Evolutionary conservation across 2,113 vertebrate genomes (phyloP), one percentile per base, ranked within the genome.

Genomic region (Synodontis membranacea): DNA sequence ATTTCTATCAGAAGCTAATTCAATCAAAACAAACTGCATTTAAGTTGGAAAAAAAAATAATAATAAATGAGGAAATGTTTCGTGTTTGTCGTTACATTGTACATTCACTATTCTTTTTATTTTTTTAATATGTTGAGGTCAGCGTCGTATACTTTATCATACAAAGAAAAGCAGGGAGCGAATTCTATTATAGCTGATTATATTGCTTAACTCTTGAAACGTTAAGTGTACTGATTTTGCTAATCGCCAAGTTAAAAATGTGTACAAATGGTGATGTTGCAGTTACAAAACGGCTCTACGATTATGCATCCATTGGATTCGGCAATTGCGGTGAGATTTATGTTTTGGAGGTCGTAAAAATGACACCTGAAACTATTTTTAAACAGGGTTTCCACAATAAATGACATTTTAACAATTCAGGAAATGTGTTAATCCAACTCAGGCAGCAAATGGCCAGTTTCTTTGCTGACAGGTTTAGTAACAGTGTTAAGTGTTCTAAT

Each of bases 1-100:
- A 96, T 96, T 93, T 82, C 90, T 95, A 96, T 96, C 96, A 90
- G 88, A 91, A 91, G 52, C 60, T 95, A 96, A 96, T 95, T 94
- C 95, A 96, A 96, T 96, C 94, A 92, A 93, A 91, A 94, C 86
- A 85, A 87, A 86, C 89, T 94, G 93, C 94, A 93, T 88, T 91
- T 84, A 88, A 87, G 85, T 60, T 64, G 60, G 9, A 37, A 78
- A 62, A 34, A 83, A 70, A 34, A 44, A 44, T 25, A 64, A 54
- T n/a, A n/a, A n/a, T n/a, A 62, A 39, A 60, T 31, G 52, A 34
- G 74, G 68, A 75, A 92, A 31, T 90, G 92, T 91, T 90, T 91
- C 75, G 28, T 82, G 78, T 86, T 85, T 88, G 76, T 83, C 86
- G 85, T 92, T 87, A 88, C 82, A 84, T 86, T 90, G 86, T 90